Evolutionary conservation across 1,140 invertebrate genomes (phyloP).

Genomic region (Zaprionus africanus): DNA sequence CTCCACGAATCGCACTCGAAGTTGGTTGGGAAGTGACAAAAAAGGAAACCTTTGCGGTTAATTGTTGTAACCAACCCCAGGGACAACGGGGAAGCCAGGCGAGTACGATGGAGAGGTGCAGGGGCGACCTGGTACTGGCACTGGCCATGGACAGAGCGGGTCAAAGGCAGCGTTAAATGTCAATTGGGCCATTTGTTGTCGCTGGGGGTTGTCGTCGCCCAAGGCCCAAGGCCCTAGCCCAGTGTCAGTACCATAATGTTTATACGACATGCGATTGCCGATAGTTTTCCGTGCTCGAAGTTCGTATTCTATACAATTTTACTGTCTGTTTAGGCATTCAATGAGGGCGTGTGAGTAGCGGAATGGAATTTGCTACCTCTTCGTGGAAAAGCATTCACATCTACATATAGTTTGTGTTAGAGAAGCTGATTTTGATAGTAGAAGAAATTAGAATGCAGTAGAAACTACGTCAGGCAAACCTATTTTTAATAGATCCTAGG

Average conservation of each 20-base stretch:
- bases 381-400: not conserved
- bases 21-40: conserved; percentile 57
- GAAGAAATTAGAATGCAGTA: not conserved
- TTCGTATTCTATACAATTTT: not conserved
- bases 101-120: not conserved
- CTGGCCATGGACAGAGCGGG: conserved; percentile 25
- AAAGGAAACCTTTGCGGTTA: conserved; percentile 80
- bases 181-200: conserved; percentile 56
- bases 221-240: not conserved
- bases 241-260: conserved; percentile 37
- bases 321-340: not conserved
- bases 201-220: conserved; percentile 32
- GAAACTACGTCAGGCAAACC: not conserved
- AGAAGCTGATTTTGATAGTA: not conserved
- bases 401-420: not conserved
- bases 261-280: conserved; percentile 9
- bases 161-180: conserved; percentile 76
- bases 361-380: not conserved
- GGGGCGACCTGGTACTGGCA: not conserved
- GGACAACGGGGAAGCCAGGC: conserved; percentile 5
- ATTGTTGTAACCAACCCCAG: conserved; percentile 60
- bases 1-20: conserved; percentile 4
- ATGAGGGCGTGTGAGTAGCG: not conserved
- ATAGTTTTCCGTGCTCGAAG: not conserved
- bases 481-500: not conserved